Evolutionary conservation across 2,113 vertebrate species (phyloP).

Genomic region (Phrynosoma platyrhinos): DNA sequence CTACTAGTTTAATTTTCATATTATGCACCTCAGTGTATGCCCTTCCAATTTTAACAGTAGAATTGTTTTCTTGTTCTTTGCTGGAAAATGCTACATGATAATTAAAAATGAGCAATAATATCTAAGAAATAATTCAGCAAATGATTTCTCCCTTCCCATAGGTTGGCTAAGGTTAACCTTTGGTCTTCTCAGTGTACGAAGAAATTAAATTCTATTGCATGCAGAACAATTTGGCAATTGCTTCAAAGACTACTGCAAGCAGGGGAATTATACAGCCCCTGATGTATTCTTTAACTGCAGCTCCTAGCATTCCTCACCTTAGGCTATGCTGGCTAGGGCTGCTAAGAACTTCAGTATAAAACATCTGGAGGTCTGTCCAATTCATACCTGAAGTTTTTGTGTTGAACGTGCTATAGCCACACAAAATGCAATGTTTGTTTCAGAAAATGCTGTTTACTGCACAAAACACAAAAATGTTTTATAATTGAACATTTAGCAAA

Average conservation of each 20-base stretch:
- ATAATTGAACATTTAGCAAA: too few relatives aligned
- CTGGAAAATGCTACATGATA: slow-evolving; percentile 50
- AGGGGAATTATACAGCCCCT: too few relatives aligned
- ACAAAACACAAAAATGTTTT: too few relatives aligned
- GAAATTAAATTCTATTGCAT: slow-evolving; percentile 1
- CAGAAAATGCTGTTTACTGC: too few relatives aligned
- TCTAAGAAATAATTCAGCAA: slow-evolving; percentile 46
- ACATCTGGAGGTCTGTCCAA: too few relatives aligned
- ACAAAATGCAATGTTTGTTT: too few relatives aligned
- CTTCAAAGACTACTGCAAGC: neutral
- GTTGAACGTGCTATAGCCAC: too few relatives aligned
- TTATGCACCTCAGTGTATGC: slow-evolving; percentile 37
- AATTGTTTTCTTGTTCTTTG: slow-evolving; percentile 36
- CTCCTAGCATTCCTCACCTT: too few relatives aligned
- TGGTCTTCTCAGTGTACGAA: neutral
- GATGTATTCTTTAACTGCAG: too few relatives aligned
- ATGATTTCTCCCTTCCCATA: slow-evolving; percentile 34
- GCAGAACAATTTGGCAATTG: neutral
- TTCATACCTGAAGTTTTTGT: too few relatives aligned
- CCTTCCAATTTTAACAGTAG: slow-evolving; percentile 36
- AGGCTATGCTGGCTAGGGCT: too few relatives aligned
- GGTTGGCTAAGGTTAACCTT: slow-evolving; percentile 13
- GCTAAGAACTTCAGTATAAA: too few relatives aligned
- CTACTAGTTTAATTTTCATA: slow-evolving; percentile 50
- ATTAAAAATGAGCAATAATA: slow-evolving; percentile 55